phyloP scores from a whole-genome alignment of 2,888 invertebrate species.

The Calephelis perditalis region DNA sequence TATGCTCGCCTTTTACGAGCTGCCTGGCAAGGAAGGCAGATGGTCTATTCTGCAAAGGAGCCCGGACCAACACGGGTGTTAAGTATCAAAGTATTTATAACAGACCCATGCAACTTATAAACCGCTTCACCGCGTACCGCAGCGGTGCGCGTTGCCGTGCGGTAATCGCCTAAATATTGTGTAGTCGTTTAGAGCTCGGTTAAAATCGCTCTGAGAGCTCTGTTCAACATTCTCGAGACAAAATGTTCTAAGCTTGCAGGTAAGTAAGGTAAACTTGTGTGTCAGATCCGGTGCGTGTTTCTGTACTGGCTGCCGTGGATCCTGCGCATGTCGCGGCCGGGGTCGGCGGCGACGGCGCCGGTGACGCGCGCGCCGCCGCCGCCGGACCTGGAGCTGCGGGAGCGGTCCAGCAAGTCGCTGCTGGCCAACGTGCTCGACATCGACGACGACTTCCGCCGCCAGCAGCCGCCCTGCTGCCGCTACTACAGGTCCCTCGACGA shows the following conservation, averaged over 20 bases:
- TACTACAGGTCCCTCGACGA: slow-evolving; percentile 85
- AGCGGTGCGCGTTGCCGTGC: no score
- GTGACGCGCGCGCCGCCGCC: slow-evolving; percentile 86
- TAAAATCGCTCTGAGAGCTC: not conserved
- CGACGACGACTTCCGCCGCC: slow-evolving; percentile 95
- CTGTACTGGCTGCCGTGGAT: slow-evolving; percentile 98
- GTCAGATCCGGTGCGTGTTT: slow-evolving; percentile 92
- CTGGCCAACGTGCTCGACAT: slow-evolving; percentile 98
- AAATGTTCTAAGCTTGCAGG: no score
- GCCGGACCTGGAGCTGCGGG: slow-evolving; percentile 91
- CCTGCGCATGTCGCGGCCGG: slow-evolving; percentile 92
- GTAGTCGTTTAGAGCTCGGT: no score
- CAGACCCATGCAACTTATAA: no score
- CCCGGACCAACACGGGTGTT: no score
- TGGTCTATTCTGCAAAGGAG: no score
- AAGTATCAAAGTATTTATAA: no score
- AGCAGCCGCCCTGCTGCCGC: slow-evolving; percentile 85
- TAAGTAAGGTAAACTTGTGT: slow-evolving; percentile 18
- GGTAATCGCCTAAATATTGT: no score
- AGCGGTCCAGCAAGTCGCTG: slow-evolving; percentile 95
- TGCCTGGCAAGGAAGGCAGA: no score
- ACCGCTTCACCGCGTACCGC: no score
- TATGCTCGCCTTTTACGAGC: no score
- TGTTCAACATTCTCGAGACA: no score
- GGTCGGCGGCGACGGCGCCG: slow-evolving; percentile 78